A percentile compares a stretch with the other conserved stretches of the same genome.
Evolutionary conservation across 2,888 invertebrate species (phyloP).

Genomic region (Cartodere bifasciata): DNA sequence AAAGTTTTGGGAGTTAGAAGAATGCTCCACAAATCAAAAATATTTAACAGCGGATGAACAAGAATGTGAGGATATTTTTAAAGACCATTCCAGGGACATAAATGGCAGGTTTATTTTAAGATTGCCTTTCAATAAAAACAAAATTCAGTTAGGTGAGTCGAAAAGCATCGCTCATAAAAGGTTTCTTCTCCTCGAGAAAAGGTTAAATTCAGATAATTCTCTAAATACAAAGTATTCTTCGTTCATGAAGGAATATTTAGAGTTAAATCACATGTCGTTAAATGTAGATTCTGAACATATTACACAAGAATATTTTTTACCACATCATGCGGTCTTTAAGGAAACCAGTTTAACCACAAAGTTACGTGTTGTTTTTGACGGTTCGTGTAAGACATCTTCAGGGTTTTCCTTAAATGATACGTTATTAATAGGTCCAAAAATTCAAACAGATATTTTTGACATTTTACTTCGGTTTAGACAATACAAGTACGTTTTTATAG

Average conservation of each 20-base stretch:
- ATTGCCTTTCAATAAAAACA: no score
- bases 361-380: not conserved
- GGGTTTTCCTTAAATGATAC: not conserved
- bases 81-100: no score
- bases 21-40: no score
- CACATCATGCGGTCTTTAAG: not conserved
- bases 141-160: no score
- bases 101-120: no score
- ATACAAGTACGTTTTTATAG: constrained; percentile 15
- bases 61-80: no score
- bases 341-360: not conserved
- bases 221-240: no score
- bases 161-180: no score
- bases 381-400: not conserved
- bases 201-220: no score
- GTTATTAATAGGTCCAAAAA: constrained; percentile 14
- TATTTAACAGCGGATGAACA: no score
- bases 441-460: constrained; percentile 16
- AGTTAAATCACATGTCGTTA: not conserved
- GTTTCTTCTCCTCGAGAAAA: no score
- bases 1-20: no score
- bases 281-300: not conserved
- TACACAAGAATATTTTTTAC: not conserved
- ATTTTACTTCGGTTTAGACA: constrained; percentile 15
- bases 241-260: not conserved